Conservation (phyloP, 2,113 vertebrate genomes). For the Semnopithecus entellus region DNA sequence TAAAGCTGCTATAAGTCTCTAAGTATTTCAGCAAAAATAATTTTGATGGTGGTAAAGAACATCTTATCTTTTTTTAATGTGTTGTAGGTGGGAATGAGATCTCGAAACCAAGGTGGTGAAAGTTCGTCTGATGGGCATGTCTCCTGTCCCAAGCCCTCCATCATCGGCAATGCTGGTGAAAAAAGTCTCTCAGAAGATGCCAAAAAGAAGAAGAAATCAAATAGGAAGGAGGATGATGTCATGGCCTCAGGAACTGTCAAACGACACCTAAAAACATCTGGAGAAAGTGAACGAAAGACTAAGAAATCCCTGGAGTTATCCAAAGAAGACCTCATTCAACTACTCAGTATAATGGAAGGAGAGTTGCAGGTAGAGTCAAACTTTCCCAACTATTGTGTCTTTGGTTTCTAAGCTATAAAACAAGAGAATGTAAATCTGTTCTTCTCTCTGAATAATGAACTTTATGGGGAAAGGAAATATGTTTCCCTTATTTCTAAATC, state of each 20-base stretch:
- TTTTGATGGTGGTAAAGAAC: not conserved
- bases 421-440: not conserved
- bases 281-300: constrained; percentile 80
- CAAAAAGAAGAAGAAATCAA: constrained; percentile 90
- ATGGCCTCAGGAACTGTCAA: constrained; percentile 89
- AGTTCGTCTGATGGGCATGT: constrained; percentile 86
- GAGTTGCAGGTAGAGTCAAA: constrained; percentile 92
- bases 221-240: constrained; percentile 85
- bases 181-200: constrained; percentile 86
- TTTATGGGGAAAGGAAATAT: not conserved
- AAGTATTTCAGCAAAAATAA: not conserved
- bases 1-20: constrained; percentile 6
- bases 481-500: not conserved
- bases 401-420: not conserved
- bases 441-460: not conserved
- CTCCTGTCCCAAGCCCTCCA: constrained; percentile 85
- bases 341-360: constrained; percentile 98
- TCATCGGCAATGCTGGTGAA: constrained; percentile 82
- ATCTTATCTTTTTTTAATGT: constrained; percentile 54
- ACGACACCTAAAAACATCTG: constrained; percentile 83
- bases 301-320: constrained; percentile 88
- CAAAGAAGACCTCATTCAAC: constrained; percentile 91
- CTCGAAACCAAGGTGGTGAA: constrained; percentile 90
- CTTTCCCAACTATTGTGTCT: not conserved
- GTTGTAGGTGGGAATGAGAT: constrained; percentile 92